Evolutionary conservation across 2,113 vertebrate genomes (phyloP).

Genomic region (Cebidichthys violaceus): DNA sequence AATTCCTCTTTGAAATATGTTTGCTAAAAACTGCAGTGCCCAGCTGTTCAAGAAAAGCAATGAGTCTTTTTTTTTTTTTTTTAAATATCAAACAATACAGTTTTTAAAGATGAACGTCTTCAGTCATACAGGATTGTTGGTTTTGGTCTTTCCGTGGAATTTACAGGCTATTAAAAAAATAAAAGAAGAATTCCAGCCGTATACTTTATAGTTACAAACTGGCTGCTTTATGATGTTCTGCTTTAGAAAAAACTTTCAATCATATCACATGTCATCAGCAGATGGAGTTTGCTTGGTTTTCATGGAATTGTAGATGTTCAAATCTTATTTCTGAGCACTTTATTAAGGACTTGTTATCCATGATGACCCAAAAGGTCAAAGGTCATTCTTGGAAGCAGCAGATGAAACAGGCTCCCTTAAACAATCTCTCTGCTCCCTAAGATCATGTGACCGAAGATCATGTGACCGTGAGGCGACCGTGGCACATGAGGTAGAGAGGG

Average conservation of each 20-base stretch:
- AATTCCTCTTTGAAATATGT: background rate
- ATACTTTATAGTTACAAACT: background rate
- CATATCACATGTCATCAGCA: background rate
- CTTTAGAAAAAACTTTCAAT: background rate
- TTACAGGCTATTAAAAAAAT: background rate
- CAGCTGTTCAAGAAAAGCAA: background rate
- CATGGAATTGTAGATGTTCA: background rate
- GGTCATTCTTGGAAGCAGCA: background rate
- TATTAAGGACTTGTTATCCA: background rate
- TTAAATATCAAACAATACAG: background rate
- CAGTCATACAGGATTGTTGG: background rate
- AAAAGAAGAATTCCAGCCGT: background rate
- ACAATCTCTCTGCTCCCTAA: background rate
- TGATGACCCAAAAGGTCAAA: background rate
- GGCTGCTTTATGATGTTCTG: background rate
- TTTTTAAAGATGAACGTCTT: background rate
- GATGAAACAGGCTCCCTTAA: background rate
- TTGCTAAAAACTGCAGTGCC: background rate
- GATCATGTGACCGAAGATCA: slow-evolving; percentile 2
- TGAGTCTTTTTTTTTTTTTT: background rate
- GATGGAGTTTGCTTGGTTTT: background rate
- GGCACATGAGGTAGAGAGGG: too few relatives aligned
- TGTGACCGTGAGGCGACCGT: too few relatives aligned
- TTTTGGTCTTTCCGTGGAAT: background rate
- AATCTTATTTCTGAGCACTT: background rate